A percentile compares a stretch with the other conserved stretches of the same genome.
phyloP scores from a whole-genome alignment of 2,113 vertebrate species.

The Channa maculata region DNA sequence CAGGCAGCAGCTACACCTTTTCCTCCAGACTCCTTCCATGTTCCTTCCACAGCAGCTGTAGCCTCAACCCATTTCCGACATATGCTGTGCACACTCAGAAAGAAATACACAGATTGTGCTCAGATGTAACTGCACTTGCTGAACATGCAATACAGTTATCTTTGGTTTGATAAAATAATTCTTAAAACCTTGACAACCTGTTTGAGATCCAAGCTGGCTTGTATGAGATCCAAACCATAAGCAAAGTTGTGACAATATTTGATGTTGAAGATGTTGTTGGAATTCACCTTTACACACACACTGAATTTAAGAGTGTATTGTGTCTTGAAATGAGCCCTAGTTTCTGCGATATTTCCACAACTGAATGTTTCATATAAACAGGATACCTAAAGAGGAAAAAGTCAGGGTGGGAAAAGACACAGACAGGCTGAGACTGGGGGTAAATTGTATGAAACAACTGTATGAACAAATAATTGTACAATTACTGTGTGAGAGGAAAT shows the following conservation, averaged over 20 bases:
- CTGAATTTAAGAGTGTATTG: slow-evolving; percentile 49
- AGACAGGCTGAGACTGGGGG: slow-evolving; percentile 36
- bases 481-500: slow-evolving; percentile 31
- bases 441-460: slow-evolving; percentile 48
- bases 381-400: slow-evolving; percentile 79
- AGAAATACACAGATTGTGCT: slow-evolving; percentile 19
- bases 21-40: slow-evolving; percentile 77
- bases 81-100: slow-evolving; percentile 55
- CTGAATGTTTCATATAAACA: slow-evolving; percentile 74
- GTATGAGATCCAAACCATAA: neutral
- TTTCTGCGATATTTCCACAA: slow-evolving; percentile 70
- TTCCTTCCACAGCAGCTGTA: slow-evolving; percentile 67
- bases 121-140: slow-evolving; percentile 13
- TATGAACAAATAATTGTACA: slow-evolving; percentile 52
- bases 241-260: slow-evolving; percentile 51
- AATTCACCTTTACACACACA: slow-evolving; percentile 17
- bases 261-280: slow-evolving; percentile 16
- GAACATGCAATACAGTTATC: slow-evolving; percentile 3
- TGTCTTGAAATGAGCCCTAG: slow-evolving; percentile 46
- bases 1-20: slow-evolving; percentile 76
- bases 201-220: neutral
- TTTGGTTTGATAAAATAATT: neutral
- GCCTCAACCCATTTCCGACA: slow-evolving; percentile 74
- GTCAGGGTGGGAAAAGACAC: slow-evolving; percentile 69
- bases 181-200: neutral